Evolutionary conservation across 2,888 invertebrate species (phyloP), one percentile per base, ranked within the genome.

Genomic region (Cartodere bifasciata): DNA sequence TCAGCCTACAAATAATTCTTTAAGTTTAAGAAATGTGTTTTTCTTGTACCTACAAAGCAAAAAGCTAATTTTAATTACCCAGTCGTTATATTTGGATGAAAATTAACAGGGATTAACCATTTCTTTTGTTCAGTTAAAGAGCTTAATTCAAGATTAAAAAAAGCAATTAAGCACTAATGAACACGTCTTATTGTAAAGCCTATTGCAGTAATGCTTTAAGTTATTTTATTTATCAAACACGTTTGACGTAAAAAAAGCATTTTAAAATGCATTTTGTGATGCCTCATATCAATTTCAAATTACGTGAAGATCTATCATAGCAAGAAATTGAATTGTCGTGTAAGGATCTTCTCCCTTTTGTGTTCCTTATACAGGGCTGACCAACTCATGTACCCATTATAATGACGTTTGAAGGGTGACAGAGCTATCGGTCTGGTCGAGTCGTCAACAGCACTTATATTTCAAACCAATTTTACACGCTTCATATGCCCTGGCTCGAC

Each of bases 221-320:
- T 6, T 32, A 20, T n/a, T 28, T 28, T 28, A 32, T 21, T 16
- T 7, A 16, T 17, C 13, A 28, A 35, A 17, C 25, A 25, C 33
- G 28, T 32, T 40, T 37, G 45, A 45, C 40, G 43, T 44, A 42
- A 45, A 43, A 42, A 49, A 49, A 46, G n/a, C n/a, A n/a, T n/a
- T n/a, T n/a, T n/a, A n/a, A 45, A 44, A 39, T 40, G 44, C 39
- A 44, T 50, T 53, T 53, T 45, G 41, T 48, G 41, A 43, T 43
- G 50, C 50, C 49, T 53, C 55, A 56, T 57, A 57, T 59, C 58
- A 57, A 58, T 55, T 55, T 58, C 55, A 48, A 52, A 54, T 58
- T 55, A 55, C 47, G 47, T 44, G 48, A 42, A 52, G 52, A 58
- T 57, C 56, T 55, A 57, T 59, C 55, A 54, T 48, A 44, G 49